These are phyloP conservation scores for Euura saliciscinereae DNA, from an alignment of 1,140 invertebrate species.

Conservation along the genomic window DNA sequence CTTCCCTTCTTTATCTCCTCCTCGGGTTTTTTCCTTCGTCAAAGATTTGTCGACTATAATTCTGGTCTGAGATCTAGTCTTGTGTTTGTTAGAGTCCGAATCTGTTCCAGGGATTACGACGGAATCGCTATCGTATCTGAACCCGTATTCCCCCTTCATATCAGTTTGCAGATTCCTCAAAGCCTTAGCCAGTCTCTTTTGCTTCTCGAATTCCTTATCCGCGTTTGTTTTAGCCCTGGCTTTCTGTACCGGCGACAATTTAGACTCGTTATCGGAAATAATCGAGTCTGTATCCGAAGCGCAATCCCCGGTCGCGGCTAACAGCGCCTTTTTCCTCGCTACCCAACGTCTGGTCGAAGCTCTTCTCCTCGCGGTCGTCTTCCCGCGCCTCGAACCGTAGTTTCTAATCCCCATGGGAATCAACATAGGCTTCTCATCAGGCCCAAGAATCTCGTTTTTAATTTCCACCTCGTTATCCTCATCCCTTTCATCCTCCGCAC, in stretches of 20 bases:
- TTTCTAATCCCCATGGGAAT: constrained; percentile 22
- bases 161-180: constrained; percentile 43
- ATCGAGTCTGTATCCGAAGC: constrained; percentile 52
- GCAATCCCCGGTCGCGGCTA: constrained; percentile 48
- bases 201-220: constrained; percentile 43
- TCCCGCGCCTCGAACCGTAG: constrained; percentile 34
- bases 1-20: not conserved
- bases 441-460: not conserved
- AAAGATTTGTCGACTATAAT: not conserved
- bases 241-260: constrained; percentile 55
- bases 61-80: constrained; percentile 21
- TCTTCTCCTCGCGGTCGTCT: constrained; percentile 44
- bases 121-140: constrained; percentile 16
- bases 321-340: constrained; percentile 50
- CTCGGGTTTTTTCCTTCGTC: not conserved
- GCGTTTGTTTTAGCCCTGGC: constrained; percentile 47
- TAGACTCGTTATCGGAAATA: constrained; percentile 34
- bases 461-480: constrained; percentile 11
- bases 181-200: constrained; percentile 35
- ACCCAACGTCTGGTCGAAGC: constrained; percentile 55
- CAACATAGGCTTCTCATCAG: constrained; percentile 18
- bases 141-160: constrained; percentile 31
- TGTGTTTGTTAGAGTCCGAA: constrained; percentile 20
- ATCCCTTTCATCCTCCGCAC: not conserved
- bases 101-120: constrained; percentile 27